phyloP scores from a whole-genome alignment of 1,140 invertebrate species.

The Rhopalosiphum maidis region DNA sequence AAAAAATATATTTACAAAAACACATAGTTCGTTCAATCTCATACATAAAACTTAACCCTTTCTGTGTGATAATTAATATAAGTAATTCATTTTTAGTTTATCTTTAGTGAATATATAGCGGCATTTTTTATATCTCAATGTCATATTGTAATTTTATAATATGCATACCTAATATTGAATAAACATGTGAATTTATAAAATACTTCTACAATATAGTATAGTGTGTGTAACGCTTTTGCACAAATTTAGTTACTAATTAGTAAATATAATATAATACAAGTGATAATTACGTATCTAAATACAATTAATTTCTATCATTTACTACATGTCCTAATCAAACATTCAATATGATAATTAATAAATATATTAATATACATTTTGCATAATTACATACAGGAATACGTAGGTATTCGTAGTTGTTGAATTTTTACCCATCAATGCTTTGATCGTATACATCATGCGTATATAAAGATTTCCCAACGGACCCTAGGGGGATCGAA shows the following conservation, averaged over 20 bases:
- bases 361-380: neutral
- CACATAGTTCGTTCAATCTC: neutral
- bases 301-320: neutral
- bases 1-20: constrained; percentile 31
- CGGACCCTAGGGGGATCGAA: neutral
- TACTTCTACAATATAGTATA: neutral
- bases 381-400: neutral
- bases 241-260: neutral
- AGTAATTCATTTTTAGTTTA: constrained; percentile 15
- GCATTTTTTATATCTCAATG: neutral
- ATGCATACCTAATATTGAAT: neutral
- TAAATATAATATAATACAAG: neutral
- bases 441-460: constrained; percentile 43
- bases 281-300: neutral
- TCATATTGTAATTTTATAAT: neutral
- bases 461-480: constrained; percentile 45
- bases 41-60: neutral
- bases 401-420: neutral
- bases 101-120: neutral
- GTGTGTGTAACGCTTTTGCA: neutral
- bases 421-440: neutral
- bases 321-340: neutral
- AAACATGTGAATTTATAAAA: no score
- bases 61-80: constrained; percentile 2
- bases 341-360: constrained; percentile 15